Percentiles rank a stretch among this genome's conserved stretches.
phyloP scores from a whole-genome alignment of 1,140 invertebrate genomes.

The Ruditapes philippinarum region DNA sequence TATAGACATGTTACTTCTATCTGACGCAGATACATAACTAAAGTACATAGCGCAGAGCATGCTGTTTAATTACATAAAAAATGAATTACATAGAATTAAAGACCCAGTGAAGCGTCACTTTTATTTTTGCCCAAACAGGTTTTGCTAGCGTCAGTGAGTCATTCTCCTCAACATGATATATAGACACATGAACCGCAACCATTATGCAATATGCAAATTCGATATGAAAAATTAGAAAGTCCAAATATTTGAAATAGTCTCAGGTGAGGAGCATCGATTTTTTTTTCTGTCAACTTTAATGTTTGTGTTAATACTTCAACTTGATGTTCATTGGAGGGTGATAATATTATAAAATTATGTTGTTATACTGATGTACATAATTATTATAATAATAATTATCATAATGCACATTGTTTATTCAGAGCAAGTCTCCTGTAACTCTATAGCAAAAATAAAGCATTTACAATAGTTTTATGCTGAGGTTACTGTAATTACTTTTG shows the following conservation, averaged over 20 bases:
- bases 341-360: not conserved
- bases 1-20: too few relatives aligned
- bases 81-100: too few relatives aligned
- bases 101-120: not conserved
- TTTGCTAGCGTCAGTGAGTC: not conserved
- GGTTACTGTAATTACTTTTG: too few relatives aligned
- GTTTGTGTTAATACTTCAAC: not conserved
- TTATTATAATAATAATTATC: too few relatives aligned
- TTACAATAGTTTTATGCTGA: too few relatives aligned
- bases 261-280: not conserved
- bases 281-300: not conserved
- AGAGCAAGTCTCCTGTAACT: too few relatives aligned
- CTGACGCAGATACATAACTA: too few relatives aligned
- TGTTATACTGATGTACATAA: not conserved
- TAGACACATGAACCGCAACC: not conserved
- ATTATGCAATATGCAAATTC: constrained; percentile 34
- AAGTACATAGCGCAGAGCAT: too few relatives aligned
- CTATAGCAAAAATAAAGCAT: too few relatives aligned
- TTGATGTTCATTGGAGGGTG: not conserved
- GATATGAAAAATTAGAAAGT: not conserved
- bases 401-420: too few relatives aligned
- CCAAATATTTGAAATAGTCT: constrained; percentile 18
- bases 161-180: not conserved
- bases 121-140: not conserved
- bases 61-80: too few relatives aligned